These are phyloP conservation scores for Erebia aethiops DNA, from an alignment of 2,888 invertebrate species.

Conservation along the genomic window DNA sequence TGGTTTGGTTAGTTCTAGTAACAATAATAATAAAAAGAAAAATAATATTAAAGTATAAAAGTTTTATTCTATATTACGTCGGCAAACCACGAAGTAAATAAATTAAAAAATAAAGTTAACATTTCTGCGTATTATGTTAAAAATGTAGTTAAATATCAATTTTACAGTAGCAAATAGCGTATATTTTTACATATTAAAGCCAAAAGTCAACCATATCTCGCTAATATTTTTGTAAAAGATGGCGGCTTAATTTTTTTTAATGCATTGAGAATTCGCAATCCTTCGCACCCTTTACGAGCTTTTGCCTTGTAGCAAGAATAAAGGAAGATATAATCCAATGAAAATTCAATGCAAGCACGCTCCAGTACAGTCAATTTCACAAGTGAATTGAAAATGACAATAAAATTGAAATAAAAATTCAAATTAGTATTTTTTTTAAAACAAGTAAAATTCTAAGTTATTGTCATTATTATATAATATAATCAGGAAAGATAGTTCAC, in stretches of 20 bases:
- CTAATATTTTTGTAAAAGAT: not conserved
- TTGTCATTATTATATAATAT: no score
- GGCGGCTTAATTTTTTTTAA: not conserved
- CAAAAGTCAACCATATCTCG: not conserved
- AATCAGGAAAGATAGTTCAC: no score
- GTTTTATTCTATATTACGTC: no score
- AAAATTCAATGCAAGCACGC: constrained; percentile 13
- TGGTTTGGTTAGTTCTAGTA: no score
- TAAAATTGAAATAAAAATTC: not conserved
- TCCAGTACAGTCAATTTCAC: constrained; percentile 15
- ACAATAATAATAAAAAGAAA: no score
- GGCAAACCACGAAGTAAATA: no score
- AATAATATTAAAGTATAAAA: no score
- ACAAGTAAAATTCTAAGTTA: not conserved
- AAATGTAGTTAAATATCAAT: no score
- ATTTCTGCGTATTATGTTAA: no score
- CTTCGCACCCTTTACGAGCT: not conserved
- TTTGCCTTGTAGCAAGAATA: not conserved
- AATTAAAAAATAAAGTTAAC: no score
- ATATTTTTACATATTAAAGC: no score
- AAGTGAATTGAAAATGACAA: constrained; percentile 6
- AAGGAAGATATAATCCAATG: constrained; percentile 8
- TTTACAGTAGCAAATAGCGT: no score
- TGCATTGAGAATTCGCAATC: not conserved
- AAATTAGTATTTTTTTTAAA: not conserved